These are phyloP conservation scores for Ctena decussata DNA, from an alignment of 2,888 invertebrate genomes.

Conservation along the genomic window DNA sequence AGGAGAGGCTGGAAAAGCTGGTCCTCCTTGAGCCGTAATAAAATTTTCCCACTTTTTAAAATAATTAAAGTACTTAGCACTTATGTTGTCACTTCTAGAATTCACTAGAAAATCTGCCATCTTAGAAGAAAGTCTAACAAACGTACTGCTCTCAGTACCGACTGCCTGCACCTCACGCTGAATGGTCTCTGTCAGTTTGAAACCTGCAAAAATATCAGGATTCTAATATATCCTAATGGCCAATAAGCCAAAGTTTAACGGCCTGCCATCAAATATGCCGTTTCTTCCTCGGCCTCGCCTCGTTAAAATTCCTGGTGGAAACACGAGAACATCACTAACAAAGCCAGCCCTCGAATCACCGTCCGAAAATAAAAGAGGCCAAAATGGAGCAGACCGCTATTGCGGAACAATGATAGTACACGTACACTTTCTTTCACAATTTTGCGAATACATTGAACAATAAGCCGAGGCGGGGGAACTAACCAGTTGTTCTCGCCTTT, in stretches of 20 bases:
- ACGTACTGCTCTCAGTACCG: neutral
- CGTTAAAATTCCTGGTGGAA: conserved; percentile 24
- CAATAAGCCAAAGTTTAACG: conserved; percentile 31
- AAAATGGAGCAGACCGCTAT: conserved; percentile 42
- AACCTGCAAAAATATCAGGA: conserved; percentile 8
- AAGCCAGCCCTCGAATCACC: neutral
- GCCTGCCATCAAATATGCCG: conserved; percentile 38
- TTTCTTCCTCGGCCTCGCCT: conserved; percentile 35
- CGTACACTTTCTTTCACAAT: conserved; percentile 12
- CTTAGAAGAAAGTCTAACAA: neutral
- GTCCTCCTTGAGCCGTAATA: conserved; percentile 26
- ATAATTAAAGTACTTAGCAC: conserved; percentile 34
- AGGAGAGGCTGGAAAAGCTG: conserved; percentile 39
- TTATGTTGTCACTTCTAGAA: conserved; percentile 44
- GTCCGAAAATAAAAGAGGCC: conserved; percentile 38
- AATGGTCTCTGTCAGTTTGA: conserved; percentile 10
- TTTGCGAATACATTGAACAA: conserved; percentile 34
- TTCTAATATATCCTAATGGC: conserved; percentile 14
- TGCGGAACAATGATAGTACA: conserved; percentile 35
- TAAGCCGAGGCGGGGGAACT: conserved; percentile 56
- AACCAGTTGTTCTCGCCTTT: conserved; percentile 45
- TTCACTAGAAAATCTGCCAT: conserved; percentile 35
- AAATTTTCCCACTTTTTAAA: conserved; percentile 38
- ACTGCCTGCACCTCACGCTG: conserved; percentile 5
- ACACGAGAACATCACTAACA: conserved; percentile 16